Evolutionary conservation across 1,140 invertebrate genomes (phyloP).

Genomic region (Calephelis nemesis): DNA sequence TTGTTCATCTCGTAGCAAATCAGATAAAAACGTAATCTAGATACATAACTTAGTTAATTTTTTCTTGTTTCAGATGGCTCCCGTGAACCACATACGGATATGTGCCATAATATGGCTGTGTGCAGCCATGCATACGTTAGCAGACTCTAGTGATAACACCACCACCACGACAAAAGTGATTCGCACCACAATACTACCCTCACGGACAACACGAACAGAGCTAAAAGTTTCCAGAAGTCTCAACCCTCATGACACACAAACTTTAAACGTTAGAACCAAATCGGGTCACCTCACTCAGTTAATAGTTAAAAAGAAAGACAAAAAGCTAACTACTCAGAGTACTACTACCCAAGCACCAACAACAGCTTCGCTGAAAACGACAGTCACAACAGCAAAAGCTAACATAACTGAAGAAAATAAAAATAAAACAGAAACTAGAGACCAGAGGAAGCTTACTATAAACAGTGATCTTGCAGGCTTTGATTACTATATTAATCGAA

Average conservation of each 20-base stretch:
- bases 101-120: constrained; percentile 63
- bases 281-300: constrained; percentile 87
- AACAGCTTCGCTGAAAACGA: constrained; percentile 51
- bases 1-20: no score
- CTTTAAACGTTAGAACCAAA: constrained; percentile 86
- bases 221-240: constrained; percentile 88
- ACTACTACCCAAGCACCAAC: constrained; percentile 55
- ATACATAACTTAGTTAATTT: not conserved
- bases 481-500: constrained; percentile 71
- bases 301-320: constrained; percentile 86
- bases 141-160: constrained; percentile 51
- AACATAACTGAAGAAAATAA: constrained; percentile 52
- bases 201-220: constrained; percentile 83
- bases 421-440: constrained; percentile 65
- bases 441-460: constrained; percentile 68
- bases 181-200: constrained; percentile 67
- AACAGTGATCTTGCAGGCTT: constrained; percentile 69
- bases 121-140: constrained; percentile 36
- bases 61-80: constrained; percentile 67
- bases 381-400: constrained; percentile 36
- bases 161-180: constrained; percentile 65
- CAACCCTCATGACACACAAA: constrained; percentile 86
- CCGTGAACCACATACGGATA: constrained; percentile 59
- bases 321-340: constrained; percentile 49
- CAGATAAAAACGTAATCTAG: no score